These are phyloP conservation scores for Nephrotoma appendiculata DNA, from an alignment of 2,888 invertebrate species.

Conservation along the genomic window DNA sequence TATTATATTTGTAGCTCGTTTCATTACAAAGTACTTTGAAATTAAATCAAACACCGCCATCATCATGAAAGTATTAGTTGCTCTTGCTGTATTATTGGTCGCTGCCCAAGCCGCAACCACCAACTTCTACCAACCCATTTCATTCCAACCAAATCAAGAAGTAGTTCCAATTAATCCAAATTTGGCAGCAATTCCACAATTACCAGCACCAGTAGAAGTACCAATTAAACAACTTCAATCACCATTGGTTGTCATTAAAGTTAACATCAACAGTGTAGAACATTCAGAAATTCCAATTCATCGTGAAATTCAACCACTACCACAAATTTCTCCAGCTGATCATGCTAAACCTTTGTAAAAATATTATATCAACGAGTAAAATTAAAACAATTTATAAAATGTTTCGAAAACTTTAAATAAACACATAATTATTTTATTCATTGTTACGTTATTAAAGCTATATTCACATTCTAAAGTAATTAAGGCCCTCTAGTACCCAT, in stretches of 20 bases:
- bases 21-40: background rate
- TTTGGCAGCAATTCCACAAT: background rate
- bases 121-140: background rate
- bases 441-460: too few species aligned
- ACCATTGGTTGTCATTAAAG: background rate
- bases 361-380: background rate
- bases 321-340: background rate
- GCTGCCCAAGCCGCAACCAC: background rate
- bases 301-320: background rate
- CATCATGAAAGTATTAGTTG: background rate
- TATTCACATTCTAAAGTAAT: too few species aligned
- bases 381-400: background rate
- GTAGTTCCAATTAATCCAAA: background rate
- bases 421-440: too few species aligned
- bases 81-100: background rate
- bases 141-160: background rate
- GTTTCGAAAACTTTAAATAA: too few species aligned
- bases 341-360: background rate
- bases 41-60: background rate
- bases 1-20: background rate
- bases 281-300: background rate
- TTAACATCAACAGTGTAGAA: background rate
- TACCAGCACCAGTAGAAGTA: background rate
- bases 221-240: background rate
- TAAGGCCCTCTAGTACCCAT: too few species aligned